Conservation (phyloP, 2,888 invertebrate genomes). For the Standfussiana lucernea region DNA sequence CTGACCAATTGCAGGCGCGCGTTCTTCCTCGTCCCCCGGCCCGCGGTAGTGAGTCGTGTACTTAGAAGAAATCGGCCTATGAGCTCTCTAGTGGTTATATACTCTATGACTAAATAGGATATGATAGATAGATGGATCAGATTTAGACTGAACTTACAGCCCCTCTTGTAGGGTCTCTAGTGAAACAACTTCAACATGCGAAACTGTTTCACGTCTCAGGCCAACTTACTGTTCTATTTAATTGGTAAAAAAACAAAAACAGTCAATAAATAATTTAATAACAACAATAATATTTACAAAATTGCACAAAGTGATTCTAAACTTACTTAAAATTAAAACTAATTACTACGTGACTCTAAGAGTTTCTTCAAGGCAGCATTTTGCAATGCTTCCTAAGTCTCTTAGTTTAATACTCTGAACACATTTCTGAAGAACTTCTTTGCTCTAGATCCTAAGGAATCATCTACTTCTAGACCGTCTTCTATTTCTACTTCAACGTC, state of each 20-base stretch:
- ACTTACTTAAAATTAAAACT: slow-evolving; percentile 72
- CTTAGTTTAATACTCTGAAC: slow-evolving; percentile 74
- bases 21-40: no score
- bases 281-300: slow-evolving; percentile 84
- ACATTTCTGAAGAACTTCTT: slow-evolving; percentile 75
- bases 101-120: no score
- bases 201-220: background rate
- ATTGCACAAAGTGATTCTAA: slow-evolving; percentile 88
- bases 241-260: slow-evolving; percentile 20
- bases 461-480: slow-evolving; percentile 24
- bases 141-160: background rate
- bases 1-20: no score
- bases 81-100: no score
- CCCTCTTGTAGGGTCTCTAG: no score
- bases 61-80: no score
- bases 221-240: background rate
- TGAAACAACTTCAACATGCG: no score
- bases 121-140: background rate
- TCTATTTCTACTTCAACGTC: slow-evolving; percentile 38
- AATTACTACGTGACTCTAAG: slow-evolving; percentile 64
- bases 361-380: slow-evolving; percentile 77
- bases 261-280: slow-evolving; percentile 68
- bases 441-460: slow-evolving; percentile 39
- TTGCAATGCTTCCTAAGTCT: slow-evolving; percentile 75
- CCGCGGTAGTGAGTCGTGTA: no score